Conservation (phyloP, 2,888 invertebrate genomes). For the Lasiommata megera region DNA sequence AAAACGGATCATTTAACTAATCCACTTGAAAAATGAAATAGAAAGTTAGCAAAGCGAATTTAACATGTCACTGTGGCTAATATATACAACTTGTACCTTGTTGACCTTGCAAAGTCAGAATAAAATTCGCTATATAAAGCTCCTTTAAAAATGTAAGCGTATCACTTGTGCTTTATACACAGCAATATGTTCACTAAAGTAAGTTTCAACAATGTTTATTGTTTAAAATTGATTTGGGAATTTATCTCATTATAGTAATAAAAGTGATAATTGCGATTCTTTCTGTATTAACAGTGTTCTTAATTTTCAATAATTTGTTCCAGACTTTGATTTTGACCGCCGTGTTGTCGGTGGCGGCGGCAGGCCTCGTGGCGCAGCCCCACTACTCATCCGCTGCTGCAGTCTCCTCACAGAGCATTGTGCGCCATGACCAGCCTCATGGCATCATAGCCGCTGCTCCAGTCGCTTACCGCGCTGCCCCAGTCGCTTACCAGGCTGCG, state of each 20-base stretch:
- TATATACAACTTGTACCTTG: neutral
- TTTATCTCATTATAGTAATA: no score
- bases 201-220: slow-evolving; percentile 38
- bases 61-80: neutral
- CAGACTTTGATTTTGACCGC: slow-evolving; percentile 55
- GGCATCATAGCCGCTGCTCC: slow-evolving; percentile 41
- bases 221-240: no score
- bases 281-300: no score
- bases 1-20: neutral
- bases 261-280: no score
- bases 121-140: neutral
- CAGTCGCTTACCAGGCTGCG: slow-evolving; percentile 38
- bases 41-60: neutral
- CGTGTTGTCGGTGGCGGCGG: slow-evolving; percentile 54
- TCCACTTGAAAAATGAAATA: neutral
- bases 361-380: slow-evolving; percentile 54
- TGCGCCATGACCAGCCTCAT: slow-evolving; percentile 59
- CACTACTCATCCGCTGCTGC: slow-evolving; percentile 55
- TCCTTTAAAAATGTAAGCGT: neutral
- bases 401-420: slow-evolving; percentile 61
- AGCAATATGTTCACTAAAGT: slow-evolving; percentile 66
- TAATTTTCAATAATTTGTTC: slow-evolving; percentile 19
- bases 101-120: neutral
- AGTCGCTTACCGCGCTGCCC: slow-evolving; percentile 40
- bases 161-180: slow-evolving; percentile 17